phyloP scores from a whole-genome alignment of 2,797 vertebrate genomes.

The Spatula clypeata region DNA sequence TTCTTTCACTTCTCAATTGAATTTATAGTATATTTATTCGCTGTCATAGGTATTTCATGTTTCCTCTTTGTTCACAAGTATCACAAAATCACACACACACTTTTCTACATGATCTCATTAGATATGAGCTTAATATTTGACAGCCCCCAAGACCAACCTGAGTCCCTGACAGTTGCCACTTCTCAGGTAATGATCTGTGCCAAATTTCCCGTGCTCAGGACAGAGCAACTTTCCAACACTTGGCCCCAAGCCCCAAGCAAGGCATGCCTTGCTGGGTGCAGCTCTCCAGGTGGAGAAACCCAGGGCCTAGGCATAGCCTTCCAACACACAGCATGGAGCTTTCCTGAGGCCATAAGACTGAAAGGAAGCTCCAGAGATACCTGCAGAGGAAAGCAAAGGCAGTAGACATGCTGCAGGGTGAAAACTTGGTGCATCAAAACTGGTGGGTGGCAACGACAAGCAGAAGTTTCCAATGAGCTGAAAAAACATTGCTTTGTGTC shows the following conservation, averaged over 20 bases:
- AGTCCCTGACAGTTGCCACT: accelerated
- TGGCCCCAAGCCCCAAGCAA: not conserved
- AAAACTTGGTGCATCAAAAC: accelerated
- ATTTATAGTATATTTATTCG: not conserved
- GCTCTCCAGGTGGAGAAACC: accelerated
- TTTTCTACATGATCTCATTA: accelerated
- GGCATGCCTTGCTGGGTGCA: accelerated
- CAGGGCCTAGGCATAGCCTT: accelerated
- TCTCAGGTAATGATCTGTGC: not conserved
- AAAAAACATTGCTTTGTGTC: not conserved
- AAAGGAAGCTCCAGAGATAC: not conserved
- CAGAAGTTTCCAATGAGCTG: not conserved
- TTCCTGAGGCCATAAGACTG: accelerated
- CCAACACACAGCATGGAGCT: not conserved
- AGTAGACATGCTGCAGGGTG: accelerated
- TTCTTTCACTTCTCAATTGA: not conserved
- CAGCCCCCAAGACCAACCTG: accelerated
- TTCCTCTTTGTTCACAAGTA: not conserved
- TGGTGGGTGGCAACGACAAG: accelerated
- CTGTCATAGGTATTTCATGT: accelerated
- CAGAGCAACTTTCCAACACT: not conserved
- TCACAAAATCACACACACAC: not conserved
- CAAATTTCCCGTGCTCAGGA: accelerated
- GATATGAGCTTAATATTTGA: accelerated
- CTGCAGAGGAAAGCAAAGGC: too few species aligned